Evolutionary conservation across 2,113 vertebrate genomes (phyloP).

Genomic region (Sclerurus mexicanus): DNA sequence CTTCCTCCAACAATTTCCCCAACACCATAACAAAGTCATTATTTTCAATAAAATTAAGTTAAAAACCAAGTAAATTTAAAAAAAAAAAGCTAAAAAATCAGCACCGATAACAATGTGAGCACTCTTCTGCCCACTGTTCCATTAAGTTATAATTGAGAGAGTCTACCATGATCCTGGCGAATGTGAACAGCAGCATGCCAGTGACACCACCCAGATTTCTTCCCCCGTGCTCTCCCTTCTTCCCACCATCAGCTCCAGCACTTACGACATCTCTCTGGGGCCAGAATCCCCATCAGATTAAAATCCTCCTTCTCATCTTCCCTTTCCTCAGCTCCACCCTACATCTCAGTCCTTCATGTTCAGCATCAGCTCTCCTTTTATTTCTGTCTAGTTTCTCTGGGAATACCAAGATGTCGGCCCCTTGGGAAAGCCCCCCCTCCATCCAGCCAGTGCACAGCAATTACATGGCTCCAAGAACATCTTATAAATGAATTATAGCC

Average conservation of each 20-base stretch:
- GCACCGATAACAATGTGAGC: not conserved
- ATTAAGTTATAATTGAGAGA: not conserved
- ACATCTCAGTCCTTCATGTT: not conserved
- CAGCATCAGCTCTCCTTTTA: not conserved
- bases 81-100: not conserved
- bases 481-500: conserved; percentile 55
- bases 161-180: not conserved
- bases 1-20: not conserved
- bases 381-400: not conserved
- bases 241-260: not conserved
- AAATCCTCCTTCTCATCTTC: not conserved
- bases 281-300: not conserved
- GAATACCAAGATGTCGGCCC: rapidly evolving
- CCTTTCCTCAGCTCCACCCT: not conserved
- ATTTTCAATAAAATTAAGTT: not conserved
- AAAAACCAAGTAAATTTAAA: not conserved
- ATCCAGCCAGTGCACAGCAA: not conserved
- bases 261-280: not conserved
- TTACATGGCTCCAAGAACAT: not conserved
- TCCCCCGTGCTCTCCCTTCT: not conserved
- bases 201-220: not conserved
- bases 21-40: not conserved
- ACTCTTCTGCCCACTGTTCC: not conserved
- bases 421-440: not conserved
- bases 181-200: not conserved